phyloP scores from a whole-genome alignment of 2,113 vertebrate species.

The Pedionomus torquatus region DNA sequence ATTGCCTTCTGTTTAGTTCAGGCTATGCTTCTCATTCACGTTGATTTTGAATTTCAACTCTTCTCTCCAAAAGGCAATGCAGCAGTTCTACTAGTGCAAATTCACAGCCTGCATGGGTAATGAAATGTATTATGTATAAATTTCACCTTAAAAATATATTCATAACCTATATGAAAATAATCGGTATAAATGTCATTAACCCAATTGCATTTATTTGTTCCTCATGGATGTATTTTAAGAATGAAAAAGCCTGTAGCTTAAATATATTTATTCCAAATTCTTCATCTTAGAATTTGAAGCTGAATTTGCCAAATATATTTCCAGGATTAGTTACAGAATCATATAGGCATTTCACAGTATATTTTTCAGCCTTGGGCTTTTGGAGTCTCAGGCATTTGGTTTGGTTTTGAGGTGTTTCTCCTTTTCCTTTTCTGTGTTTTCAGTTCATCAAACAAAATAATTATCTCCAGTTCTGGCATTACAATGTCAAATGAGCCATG shows the following conservation, averaged over 20 bases:
- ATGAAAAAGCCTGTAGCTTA: neutral
- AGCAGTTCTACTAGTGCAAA: neutral
- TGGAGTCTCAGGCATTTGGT: neutral
- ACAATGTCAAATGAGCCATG: neutral
- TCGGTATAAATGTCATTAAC: neutral
- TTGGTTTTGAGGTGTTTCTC: neutral
- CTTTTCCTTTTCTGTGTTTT: neutral
- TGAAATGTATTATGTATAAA: neutral
- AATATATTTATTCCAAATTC: neutral
- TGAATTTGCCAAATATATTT: neutral
- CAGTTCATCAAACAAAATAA: neutral
- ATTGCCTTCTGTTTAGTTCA: neutral
- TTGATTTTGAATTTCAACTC: neutral
- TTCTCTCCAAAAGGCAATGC: neutral
- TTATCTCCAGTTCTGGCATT: accelerated
- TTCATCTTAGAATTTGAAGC: neutral
- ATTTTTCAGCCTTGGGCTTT: neutral
- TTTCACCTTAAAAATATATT: neutral
- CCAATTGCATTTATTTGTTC: neutral
- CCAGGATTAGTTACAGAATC: neutral
- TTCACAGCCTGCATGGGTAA: neutral
- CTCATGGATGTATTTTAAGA: neutral
- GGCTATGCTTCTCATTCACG: neutral
- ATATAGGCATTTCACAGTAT: neutral
- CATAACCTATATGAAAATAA: neutral